A percentile compares a stretch with the other conserved stretches of the same genome.
These are phyloP conservation scores for Sardinella longiceps DNA, from an alignment of 2,797 vertebrate genomes.

Conservation along the genomic window DNA sequence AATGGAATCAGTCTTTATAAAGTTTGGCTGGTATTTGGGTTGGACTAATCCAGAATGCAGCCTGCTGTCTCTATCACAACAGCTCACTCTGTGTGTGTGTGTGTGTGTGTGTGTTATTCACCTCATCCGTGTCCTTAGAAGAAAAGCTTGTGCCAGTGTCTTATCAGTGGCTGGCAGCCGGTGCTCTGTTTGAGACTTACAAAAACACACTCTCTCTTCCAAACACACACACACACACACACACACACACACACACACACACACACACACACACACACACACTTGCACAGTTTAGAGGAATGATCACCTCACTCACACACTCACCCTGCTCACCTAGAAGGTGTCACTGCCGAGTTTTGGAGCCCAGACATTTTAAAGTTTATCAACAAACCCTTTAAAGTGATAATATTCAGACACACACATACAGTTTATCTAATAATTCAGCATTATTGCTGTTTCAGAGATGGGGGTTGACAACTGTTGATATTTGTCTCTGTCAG, in stretches of 20 bases:
- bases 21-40: conserved; percentile 13
- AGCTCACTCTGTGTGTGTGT: conserved; percentile 5
- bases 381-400: not conserved
- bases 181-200: conserved; percentile 38
- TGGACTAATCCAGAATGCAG: not conserved
- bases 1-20: conserved; percentile 1
- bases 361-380: not conserved
- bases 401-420: not conserved
- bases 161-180: conserved; percentile 73
- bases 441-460: not conserved
- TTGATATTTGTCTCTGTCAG: no score
- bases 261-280: not conserved
- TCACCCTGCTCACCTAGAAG: not conserved
- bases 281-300: not conserved
- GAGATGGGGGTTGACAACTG: not conserved
- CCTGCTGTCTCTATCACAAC: not conserved
- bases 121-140: conserved; percentile 66
- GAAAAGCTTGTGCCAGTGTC: conserved; percentile 61
- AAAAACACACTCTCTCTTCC: not conserved
- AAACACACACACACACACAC: no score
- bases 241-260: not conserved
- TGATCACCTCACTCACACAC: not conserved
- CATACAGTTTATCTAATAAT: not conserved
- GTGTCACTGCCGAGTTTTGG: not conserved
- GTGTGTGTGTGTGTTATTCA: conserved; percentile 49